These are phyloP conservation scores for Campylomormyrus numenius DNA, from an alignment of 2,113 vertebrate species.

Conservation along the genomic window DNA sequence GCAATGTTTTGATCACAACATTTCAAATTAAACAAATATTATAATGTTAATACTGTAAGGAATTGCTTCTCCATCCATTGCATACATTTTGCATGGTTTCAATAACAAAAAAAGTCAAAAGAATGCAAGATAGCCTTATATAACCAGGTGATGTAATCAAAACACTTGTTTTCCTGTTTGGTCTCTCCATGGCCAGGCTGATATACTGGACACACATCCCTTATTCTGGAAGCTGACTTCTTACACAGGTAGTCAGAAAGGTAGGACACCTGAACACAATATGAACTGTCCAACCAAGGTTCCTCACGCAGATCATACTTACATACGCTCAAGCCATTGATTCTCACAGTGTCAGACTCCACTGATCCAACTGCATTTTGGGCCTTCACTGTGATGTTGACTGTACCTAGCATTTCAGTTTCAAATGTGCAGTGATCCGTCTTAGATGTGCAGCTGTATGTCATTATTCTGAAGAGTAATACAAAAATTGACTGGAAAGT, in stretches of 20 bases:
- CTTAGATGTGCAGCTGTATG: neutral
- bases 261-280: neutral
- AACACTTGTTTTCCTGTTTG: neutral
- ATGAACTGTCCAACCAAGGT: neutral
- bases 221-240: neutral
- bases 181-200: neutral
- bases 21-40: neutral
- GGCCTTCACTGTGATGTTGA: neutral
- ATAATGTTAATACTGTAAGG: neutral
- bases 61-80: neutral
- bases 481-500: neutral
- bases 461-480: neutral
- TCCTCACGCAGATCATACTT: neutral
- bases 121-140: neutral
- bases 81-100: neutral
- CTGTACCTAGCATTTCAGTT: fast-evolving
- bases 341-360: neutral
- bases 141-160: neutral
- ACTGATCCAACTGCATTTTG: neutral
- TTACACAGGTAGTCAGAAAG: neutral
- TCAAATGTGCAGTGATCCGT: neutral
- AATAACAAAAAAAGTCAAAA: neutral
- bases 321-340: neutral
- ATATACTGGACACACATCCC: neutral
- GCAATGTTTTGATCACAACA: neutral